Conservation (phyloP, 1,140 invertebrate species). For the Euborellia annulipes region DNA sequence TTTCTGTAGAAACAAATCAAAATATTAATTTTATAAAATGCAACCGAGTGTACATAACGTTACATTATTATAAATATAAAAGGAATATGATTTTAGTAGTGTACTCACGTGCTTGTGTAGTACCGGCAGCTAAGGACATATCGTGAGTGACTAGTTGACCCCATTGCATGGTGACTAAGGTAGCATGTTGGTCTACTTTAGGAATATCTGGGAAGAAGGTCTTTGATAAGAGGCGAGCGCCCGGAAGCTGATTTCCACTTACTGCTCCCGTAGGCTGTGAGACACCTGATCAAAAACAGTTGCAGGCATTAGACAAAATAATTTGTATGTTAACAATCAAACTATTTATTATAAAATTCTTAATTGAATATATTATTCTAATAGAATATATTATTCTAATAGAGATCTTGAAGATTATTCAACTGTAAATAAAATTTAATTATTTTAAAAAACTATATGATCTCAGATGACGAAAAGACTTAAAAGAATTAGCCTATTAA, state of each 20-base stretch:
- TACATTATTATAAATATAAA: slow-evolving; percentile 1
- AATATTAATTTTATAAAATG: background rate
- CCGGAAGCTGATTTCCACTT: slow-evolving; percentile 47
- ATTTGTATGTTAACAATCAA: background rate
- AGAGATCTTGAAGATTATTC: too few relatives aligned
- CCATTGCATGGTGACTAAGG: slow-evolving; percentile 67
- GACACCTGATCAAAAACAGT: slow-evolving; percentile 36
- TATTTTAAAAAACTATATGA: too few relatives aligned
- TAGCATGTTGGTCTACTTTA: slow-evolving; percentile 46
- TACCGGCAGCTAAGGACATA: slow-evolving; percentile 56
- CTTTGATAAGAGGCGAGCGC: slow-evolving; percentile 49
- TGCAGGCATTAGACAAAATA: background rate
- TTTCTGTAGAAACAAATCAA: background rate
- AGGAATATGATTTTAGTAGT: too few relatives aligned
- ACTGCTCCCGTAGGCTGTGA: slow-evolving; percentile 40
- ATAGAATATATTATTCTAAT: too few relatives aligned
- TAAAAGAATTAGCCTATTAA: too few relatives aligned
- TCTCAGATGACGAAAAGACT: too few relatives aligned
- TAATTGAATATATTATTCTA: slow-evolving; percentile 1
- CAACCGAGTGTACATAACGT: background rate
- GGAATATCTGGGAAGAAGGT: slow-evolving; percentile 48
- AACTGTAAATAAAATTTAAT: too few relatives aligned
- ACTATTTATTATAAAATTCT: slow-evolving; percentile 3
- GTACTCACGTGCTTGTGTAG: slow-evolving; percentile 52
- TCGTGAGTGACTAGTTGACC: slow-evolving; percentile 80